Evolutionary conservation across 1,140 invertebrate species (phyloP).

Genomic region (Lithobius niger): DNA sequence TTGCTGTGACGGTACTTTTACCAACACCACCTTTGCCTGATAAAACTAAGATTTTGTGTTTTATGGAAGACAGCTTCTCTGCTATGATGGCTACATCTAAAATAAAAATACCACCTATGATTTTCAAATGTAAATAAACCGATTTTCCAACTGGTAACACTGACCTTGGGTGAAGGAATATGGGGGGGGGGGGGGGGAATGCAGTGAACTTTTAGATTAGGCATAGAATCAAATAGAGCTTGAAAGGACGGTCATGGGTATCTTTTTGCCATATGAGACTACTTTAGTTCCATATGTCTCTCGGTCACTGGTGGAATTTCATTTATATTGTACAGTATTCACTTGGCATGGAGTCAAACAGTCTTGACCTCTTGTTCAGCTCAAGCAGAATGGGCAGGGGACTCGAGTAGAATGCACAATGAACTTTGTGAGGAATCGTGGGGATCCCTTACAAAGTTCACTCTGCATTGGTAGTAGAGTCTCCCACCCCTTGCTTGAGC

Average conservation of each 20-base stretch:
- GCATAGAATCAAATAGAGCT: not conserved
- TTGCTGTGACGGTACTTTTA: slow-evolving; percentile 83
- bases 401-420: too few relatives aligned
- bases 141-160: not conserved
- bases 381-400: too few relatives aligned
- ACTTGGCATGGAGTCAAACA: too few relatives aligned
- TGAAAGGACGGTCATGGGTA: not conserved
- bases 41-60: slow-evolving; percentile 77
- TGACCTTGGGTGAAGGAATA: not conserved
- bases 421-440: too few relatives aligned
- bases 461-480: too few relatives aligned
- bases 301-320: too few relatives aligned
- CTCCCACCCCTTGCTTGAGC: too few relatives aligned
- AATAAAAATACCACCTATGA: slow-evolving; percentile 11
- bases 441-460: too few relatives aligned
- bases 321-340: too few relatives aligned
- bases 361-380: too few relatives aligned
- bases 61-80: slow-evolving; percentile 57
- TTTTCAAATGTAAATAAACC: not conserved
- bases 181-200: not conserved
- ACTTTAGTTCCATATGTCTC: not conserved
- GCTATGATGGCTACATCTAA: slow-evolving; percentile 58
- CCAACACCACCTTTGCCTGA: slow-evolving; percentile 98
- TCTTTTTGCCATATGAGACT: not conserved
- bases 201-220: not conserved